These are phyloP conservation scores for Galeopterus variegatus DNA, from an alignment of 2,113 vertebrate genomes.

Conservation along the genomic window DNA sequence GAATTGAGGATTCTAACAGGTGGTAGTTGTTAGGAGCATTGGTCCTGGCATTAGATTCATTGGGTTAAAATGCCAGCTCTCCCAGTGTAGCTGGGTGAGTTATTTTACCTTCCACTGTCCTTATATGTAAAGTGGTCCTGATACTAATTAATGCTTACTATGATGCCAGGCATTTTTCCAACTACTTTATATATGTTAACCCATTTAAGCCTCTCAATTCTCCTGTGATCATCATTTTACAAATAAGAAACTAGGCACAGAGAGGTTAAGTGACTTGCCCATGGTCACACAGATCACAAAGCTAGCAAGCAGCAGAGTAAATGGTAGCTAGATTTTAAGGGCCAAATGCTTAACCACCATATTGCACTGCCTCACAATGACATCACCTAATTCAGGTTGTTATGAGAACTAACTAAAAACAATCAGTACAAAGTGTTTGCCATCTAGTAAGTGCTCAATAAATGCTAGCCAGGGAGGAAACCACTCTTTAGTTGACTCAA, in stretches of 20 bases:
- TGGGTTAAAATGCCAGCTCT: background rate
- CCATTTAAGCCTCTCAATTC: background rate
- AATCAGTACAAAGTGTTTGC: background rate
- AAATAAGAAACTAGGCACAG: background rate
- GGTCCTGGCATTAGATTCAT: background rate
- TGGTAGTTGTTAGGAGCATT: background rate
- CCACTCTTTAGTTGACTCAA: background rate
- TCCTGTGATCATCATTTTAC: background rate
- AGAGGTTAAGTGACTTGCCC: background rate
- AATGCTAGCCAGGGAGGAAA: background rate
- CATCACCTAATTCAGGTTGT: background rate
- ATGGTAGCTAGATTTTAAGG: background rate
- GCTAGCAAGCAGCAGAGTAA: background rate
- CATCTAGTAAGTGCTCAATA: background rate
- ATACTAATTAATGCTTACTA: background rate
- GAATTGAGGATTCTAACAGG: too few species aligned
- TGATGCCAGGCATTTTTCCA: background rate
- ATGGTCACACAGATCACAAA: background rate
- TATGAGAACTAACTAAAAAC: conserved; percentile 23
- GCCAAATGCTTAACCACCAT: background rate
- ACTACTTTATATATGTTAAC: background rate
- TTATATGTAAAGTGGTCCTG: background rate
- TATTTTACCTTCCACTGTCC: background rate
- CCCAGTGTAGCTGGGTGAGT: background rate
- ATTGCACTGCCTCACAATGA: background rate